These are phyloP conservation scores for Galbula dea DNA, from an alignment of 2,113 vertebrate species.

Conservation along the genomic window DNA sequence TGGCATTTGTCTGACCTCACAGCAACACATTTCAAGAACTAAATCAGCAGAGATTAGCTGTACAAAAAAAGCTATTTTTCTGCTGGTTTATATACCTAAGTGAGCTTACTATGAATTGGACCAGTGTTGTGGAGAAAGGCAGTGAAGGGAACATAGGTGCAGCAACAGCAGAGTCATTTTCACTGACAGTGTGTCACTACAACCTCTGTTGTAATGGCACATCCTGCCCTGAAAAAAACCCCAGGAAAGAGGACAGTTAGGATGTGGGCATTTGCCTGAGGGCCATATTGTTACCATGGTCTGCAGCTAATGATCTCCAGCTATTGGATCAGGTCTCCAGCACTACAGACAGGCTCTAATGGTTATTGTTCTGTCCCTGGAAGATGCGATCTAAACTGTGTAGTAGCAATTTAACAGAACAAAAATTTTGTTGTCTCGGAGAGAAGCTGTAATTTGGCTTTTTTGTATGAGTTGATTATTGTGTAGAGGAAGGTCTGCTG, in stretches of 20 bases:
- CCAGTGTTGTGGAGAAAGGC: neutral
- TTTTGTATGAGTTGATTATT: neutral
- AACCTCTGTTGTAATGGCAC: neutral
- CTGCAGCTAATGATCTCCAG: neutral
- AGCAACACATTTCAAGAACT: neutral
- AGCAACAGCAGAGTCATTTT: neutral
- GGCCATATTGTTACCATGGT: fast-evolving
- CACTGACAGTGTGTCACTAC: neutral
- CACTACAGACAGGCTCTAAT: neutral
- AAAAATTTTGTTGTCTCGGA: neutral
- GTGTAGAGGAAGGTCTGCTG: neutral
- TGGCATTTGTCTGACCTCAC: neutral
- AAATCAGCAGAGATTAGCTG: neutral
- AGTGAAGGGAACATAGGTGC: neutral
- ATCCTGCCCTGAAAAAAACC: neutral
- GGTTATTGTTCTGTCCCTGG: neutral
- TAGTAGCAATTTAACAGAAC: neutral
- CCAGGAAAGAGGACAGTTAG: neutral
- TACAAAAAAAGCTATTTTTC: neutral
- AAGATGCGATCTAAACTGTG: neutral
- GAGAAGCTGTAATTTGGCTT: neutral
- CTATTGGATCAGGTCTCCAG: neutral
- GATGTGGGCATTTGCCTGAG: neutral
- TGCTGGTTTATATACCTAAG: neutral
- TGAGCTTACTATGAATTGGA: neutral